A percentile compares a stretch with the other conserved stretches of the same genome.
Evolutionary conservation across 2,797 vertebrate genomes (phyloP).

Genomic region (Heliangelus exortis): DNA sequence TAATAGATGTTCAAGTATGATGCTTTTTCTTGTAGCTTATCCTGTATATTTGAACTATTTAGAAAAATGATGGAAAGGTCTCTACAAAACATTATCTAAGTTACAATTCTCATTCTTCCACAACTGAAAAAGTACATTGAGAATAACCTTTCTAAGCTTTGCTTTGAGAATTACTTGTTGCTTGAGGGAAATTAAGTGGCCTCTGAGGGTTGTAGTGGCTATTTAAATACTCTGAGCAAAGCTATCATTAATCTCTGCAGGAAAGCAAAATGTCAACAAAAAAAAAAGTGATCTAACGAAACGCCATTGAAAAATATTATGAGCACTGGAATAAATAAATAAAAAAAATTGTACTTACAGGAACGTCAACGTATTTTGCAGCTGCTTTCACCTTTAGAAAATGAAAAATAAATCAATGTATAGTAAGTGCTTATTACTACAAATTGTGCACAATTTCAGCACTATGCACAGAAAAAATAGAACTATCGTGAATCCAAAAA

Average conservation of each 20-base stretch:
- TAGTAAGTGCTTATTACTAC: constrained; percentile 50
- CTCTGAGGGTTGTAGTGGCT: constrained; percentile 35
- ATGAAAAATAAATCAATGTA: constrained; percentile 65
- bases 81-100: constrained; percentile 11
- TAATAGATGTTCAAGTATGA: not conserved
- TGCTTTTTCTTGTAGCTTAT: not conserved
- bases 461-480: not conserved
- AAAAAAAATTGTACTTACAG: constrained; percentile 84
- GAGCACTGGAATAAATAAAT: not conserved
- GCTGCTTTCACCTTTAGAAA: constrained; percentile 92
- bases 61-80: not conserved
- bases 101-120: constrained; percentile 42
- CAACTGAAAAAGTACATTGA: constrained; percentile 69
- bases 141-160: constrained; percentile 64
- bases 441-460: constrained; percentile 5
- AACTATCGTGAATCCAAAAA: constrained; percentile 53
- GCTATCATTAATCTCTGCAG: constrained; percentile 40
- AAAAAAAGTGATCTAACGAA: constrained; percentile 7
- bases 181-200: constrained; percentile 69
- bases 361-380: constrained; percentile 96
- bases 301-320: not conserved
- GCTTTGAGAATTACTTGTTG: constrained; percentile 52
- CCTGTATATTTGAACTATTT: not conserved
- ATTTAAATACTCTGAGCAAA: constrained; percentile 68
- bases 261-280: constrained; percentile 57